These are phyloP conservation scores for Anser cygnoides DNA, from an alignment of 2,113 vertebrate genomes.

Conservation along the genomic window DNA sequence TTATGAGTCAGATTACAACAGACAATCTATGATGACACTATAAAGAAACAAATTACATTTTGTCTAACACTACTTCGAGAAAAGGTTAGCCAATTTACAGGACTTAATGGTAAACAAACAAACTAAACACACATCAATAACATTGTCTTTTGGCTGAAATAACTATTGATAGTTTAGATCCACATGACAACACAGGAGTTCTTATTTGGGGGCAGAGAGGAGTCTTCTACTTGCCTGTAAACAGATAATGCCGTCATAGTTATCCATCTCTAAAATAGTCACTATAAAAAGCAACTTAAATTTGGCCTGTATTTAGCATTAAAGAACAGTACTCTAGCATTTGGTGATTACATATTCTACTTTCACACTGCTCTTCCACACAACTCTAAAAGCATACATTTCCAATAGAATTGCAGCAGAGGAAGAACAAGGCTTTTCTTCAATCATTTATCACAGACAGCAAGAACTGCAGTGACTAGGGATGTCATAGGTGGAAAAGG, in stretches of 20 bases:
- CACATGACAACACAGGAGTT: neutral
- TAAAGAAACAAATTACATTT: slow-evolving; percentile 52
- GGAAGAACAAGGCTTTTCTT: slow-evolving; percentile 8
- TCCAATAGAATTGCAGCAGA: neutral
- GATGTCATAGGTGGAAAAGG: slow-evolving; percentile 7
- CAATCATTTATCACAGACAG: neutral
- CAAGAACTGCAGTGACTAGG: neutral
- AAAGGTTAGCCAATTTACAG: slow-evolving; percentile 36
- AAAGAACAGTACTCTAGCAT: neutral
- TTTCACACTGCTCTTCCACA: neutral
- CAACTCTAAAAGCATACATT: neutral
- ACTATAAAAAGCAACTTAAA: neutral
- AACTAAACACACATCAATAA: neutral
- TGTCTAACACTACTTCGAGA: slow-evolving; percentile 46
- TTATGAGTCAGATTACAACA: slow-evolving; percentile 75
- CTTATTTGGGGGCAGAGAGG: neutral
- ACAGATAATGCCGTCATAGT: neutral
- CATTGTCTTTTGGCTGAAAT: neutral
- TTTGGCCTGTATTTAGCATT: neutral
- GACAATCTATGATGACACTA: slow-evolving; percentile 59
- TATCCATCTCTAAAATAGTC: neutral
- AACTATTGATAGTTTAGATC: neutral
- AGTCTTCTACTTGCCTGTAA: neutral
- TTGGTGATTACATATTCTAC: neutral
- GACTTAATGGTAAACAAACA: neutral